Base-by-base conservation (phyloP, 2,888 invertebrate genomes). In the Trissolcus japonicus region DNA sequence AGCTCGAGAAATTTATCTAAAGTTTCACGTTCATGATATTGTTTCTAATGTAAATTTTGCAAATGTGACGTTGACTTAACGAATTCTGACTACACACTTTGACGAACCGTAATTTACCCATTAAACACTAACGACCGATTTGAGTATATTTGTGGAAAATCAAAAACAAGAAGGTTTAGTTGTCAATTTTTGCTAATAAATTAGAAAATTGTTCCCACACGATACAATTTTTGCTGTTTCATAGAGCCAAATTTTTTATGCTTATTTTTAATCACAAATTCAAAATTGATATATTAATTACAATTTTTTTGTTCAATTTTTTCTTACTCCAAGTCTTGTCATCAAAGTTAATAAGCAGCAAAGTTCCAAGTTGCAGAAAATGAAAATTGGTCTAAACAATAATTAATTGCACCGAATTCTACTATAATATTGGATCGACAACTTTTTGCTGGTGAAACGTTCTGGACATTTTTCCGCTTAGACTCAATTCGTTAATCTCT, bases 1-100 rank as follows among this genome's bases (percentile, higher is more conserved):
- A 74, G 62, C 66, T 62, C 50, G 21, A 56, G 67, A 46, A 74
- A 74, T 67, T 68, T 74, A 48, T 66, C 61, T 56, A 50, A 65
- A 63, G 57, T 75, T 63, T 60, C 62, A 14, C 60, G 59, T 50
- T 41, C 59, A 25, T 55, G 51, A 67, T 74, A 74, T 67, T 67
- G 67, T 74, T 74, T 67, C 74, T 74, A 57, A 67, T 67, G 74
- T 57, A 74, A 61, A 67, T 74, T 67, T 67, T 41, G 35, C 40
- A 51, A 74, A 56, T 54, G 40, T 59, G 54, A 65, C 65, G 41
- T 65, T 48, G 43, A 50, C 57, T 41, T 51, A 41, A 43, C 40
- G 41, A 48, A 61, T 50, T 54, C 55, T 43, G 17, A 53, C 35
- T 69, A 19, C 43, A 54, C 16, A 56, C 17, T 48, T 53, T 55